These are phyloP conservation scores for Caprella mutica DNA, from an alignment of 2,888 invertebrate genomes.

Conservation along the genomic window DNA sequence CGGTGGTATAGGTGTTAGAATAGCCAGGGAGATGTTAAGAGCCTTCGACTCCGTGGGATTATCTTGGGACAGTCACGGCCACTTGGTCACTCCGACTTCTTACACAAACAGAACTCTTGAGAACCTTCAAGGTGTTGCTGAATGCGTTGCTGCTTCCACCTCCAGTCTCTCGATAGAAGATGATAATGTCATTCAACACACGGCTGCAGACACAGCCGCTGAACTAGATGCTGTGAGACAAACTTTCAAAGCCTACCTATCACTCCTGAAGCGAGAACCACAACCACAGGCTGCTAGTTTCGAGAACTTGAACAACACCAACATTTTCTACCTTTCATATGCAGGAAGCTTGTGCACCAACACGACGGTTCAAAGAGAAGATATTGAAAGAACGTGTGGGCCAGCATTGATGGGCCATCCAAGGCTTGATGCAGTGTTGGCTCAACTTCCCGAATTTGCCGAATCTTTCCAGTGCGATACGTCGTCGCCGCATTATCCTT, in stretches of 20 bases:
- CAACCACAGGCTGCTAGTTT: constrained; percentile 32
- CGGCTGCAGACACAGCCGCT: constrained; percentile 27
- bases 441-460: constrained; percentile 31
- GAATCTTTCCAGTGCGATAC: constrained; percentile 20
- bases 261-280: constrained; percentile 24
- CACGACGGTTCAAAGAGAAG: constrained; percentile 24
- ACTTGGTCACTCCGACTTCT: constrained; percentile 15
- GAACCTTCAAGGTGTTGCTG: constrained; percentile 23
- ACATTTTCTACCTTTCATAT: constrained; percentile 32
- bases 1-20: constrained; percentile 45
- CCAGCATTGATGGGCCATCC: constrained; percentile 27
- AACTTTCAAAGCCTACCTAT: constrained; percentile 27
- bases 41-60: constrained; percentile 38
- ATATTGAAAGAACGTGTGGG: constrained; percentile 29
- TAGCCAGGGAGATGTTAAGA: constrained; percentile 44
- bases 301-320: constrained; percentile 28
- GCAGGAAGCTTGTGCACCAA: constrained; percentile 31
- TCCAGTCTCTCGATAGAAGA: constrained; percentile 19
- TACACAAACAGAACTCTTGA: constrained; percentile 29
- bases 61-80: constrained; percentile 26
- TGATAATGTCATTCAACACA: constrained; percentile 27
- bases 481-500: constrained; percentile 24
- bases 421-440: constrained; percentile 28
- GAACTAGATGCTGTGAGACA: constrained; percentile 31
- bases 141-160: constrained; percentile 26